Percentiles rank a stretch among this genome's conserved stretches.
phyloP scores from a whole-genome alignment of 2,888 invertebrate species.

The Tinea semifulvella region DNA sequence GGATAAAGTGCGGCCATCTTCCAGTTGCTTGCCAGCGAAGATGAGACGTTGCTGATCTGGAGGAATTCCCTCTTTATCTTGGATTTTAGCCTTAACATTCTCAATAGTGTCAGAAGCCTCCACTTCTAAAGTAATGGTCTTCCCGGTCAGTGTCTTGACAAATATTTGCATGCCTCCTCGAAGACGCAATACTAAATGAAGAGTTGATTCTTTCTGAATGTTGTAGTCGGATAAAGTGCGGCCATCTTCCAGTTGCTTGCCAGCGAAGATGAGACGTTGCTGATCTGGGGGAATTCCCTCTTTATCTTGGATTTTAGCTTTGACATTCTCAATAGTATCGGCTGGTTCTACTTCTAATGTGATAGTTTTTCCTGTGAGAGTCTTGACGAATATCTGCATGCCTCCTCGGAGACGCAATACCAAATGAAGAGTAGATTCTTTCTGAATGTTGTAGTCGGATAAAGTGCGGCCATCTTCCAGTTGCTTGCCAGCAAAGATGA shows the following conservation, averaged over 20 bases:
- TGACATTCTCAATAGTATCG: constrained; percentile 45
- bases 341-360: constrained; percentile 19
- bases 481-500: constrained; percentile 22
- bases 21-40: constrained; percentile 42
- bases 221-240: constrained; percentile 48
- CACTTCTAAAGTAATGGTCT: constrained; percentile 40
- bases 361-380: constrained; percentile 20
- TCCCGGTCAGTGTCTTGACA: constrained; percentile 40
- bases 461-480: constrained; percentile 21
- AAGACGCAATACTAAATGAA: constrained; percentile 42
- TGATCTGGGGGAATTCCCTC: constrained; percentile 46
- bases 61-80: constrained; percentile 45
- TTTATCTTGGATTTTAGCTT: constrained; percentile 44
- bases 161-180: constrained; percentile 48
- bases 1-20: constrained; percentile 41
- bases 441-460: constrained; percentile 22
- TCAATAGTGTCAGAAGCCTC: constrained; percentile 43
- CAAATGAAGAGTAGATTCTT: constrained; percentile 19
- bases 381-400: constrained; percentile 21
- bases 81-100: constrained; percentile 44
- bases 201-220: constrained; percentile 47
- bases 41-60: constrained; percentile 43
- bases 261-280: constrained; percentile 40
- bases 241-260: constrained; percentile 47
- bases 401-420: constrained; percentile 20